These are phyloP conservation scores for Astur gentilis DNA, from an alignment of 2,113 vertebrate species.

Conservation along the genomic window DNA sequence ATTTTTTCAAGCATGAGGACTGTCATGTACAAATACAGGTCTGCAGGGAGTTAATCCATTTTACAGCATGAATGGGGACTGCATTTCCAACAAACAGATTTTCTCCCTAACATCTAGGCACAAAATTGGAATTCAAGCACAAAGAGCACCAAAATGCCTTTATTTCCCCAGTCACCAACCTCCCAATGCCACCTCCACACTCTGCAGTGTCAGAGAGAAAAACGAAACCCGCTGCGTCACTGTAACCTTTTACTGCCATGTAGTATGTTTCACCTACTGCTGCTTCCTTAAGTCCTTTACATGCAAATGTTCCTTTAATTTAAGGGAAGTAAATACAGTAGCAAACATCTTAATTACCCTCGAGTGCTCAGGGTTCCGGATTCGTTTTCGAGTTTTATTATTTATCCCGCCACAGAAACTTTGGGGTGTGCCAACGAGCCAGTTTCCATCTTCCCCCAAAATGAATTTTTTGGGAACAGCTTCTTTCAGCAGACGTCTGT, in stretches of 20 bases:
- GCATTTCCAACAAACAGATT: background rate
- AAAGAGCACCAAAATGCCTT: background rate
- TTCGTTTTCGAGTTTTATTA: background rate
- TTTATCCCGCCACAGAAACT: accelerated
- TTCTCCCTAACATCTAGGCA: background rate
- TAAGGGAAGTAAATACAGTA: accelerated
- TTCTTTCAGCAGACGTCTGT: background rate
- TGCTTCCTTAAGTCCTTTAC: background rate
- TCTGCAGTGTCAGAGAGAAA: background rate
- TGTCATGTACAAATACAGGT: background rate
- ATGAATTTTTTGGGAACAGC: background rate
- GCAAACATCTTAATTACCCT: background rate
- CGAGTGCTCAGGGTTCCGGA: accelerated
- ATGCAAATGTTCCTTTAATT: background rate
- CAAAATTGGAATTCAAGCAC: background rate
- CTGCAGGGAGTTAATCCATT: background rate
- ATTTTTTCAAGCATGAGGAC: too few relatives aligned
- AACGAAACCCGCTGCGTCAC: accelerated
- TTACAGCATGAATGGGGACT: accelerated
- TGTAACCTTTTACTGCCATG: background rate
- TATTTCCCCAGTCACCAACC: background rate
- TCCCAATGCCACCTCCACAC: background rate
- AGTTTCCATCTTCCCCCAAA: background rate
- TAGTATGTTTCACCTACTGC: accelerated
- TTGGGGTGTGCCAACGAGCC: background rate